Evolutionary conservation across 2,888 invertebrate genomes (phyloP), one percentile per base, ranked within the genome.

Genomic region (Perithous albicinctus): DNA sequence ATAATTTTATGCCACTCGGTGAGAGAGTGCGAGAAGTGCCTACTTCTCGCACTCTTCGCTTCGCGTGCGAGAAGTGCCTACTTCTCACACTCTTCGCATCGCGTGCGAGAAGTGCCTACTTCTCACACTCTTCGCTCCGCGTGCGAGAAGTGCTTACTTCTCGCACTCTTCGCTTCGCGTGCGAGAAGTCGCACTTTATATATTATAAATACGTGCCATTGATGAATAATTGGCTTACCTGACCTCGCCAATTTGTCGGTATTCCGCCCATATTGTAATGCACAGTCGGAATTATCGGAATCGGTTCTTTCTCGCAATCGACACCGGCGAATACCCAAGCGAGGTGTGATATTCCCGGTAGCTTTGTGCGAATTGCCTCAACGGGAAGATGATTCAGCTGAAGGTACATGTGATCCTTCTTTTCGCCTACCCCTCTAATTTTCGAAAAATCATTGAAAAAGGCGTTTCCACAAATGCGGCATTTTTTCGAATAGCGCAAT

Each of bases 251-350:
- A 94, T 99, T 99, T 18, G 99, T 99, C 1, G 99, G 99, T 6
- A 98, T 95, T 77, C 99, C 99, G 8, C 99, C 99, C 99, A 99
- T 99, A 92, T 99, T 99, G 94, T 99, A 99, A 92, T 99, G 99
- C 12, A 99, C 99, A 0, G 99, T 99, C 7, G 99, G 99, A 87
- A 99, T 94, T 61, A 99, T 98, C 0, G 99, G 99, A 87, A 99
- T 98, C 12, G 99, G 98, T 88, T 99, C 98, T 86, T 98, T 96
- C 29, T 98, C 98, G 43, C 99, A 98, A 93, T 99, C 98, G 7
- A 99, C 99, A 7, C 99, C 99, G 29, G 99, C 98, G 93, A 99
- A 99, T 89, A 99, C 98, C 97, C 97, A 98, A 2, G 99, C 99
- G 0, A 99, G 98, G 94, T 99, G 99, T 0, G 98, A 98, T 93